Conservation (phyloP, 1,140 invertebrate genomes). For the Drosophila gunungcola region DNA sequence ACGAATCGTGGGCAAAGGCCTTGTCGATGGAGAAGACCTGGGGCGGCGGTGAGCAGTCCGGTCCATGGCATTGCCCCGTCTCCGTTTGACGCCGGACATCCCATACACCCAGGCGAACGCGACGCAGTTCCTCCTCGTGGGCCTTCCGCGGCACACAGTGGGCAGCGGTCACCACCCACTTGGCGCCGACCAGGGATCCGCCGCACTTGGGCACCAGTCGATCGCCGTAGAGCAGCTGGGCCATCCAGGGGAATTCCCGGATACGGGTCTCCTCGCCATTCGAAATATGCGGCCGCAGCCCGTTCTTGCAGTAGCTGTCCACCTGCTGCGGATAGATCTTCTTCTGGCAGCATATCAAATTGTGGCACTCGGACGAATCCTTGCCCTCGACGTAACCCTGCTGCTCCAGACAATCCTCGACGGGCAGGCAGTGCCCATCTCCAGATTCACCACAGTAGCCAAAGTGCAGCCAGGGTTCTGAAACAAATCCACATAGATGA, state of each 20-base stretch:
- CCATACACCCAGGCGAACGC: conserved; percentile 57
- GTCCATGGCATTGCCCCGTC: background rate
- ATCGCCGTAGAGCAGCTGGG: conserved; percentile 44
- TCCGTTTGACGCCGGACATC: conserved; percentile 6
- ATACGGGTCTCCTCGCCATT: conserved; percentile 23
- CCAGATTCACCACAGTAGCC: conserved; percentile 28
- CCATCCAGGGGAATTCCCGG: conserved; percentile 61
- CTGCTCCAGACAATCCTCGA: conserved; percentile 20
- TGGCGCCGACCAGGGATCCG: conserved; percentile 40
- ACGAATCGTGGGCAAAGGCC: conserved; percentile 43
- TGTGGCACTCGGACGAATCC: background rate
- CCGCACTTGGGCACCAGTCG: conserved; percentile 39
- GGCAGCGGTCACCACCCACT: conserved; percentile 56
- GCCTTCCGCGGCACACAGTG: conserved; percentile 33
- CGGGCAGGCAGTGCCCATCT: conserved; percentile 31
- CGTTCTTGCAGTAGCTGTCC: conserved; percentile 1
- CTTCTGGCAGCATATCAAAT: conserved; percentile 46
- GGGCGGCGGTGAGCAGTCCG: background rate
- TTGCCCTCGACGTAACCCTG: background rate
- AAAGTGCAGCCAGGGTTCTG: conserved; percentile 41
- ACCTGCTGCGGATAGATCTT: conserved; percentile 17
- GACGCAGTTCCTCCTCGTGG: background rate
- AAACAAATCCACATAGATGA: too few relatives aligned
- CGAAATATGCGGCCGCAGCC: conserved; percentile 31
- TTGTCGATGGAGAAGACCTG: conserved; percentile 35